These are phyloP conservation scores for Drosophila teissieri DNA, from an alignment of 1,140 invertebrate species.

Conservation along the genomic window DNA sequence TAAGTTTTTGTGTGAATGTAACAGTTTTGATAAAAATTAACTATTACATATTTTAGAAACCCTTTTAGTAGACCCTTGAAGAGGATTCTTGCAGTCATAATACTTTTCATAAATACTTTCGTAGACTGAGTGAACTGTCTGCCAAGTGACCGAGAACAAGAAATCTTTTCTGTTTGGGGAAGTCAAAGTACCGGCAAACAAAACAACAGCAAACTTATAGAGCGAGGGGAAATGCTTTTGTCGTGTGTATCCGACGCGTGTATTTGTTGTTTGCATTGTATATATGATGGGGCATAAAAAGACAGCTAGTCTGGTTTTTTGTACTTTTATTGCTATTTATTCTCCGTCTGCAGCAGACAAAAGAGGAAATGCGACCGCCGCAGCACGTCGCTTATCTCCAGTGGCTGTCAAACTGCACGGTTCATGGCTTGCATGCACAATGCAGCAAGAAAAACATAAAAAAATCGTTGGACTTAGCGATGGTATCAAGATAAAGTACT, in stretches of 20 bases:
- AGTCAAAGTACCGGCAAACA: constrained; percentile 42
- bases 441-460: constrained; percentile 24
- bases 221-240: constrained; percentile 30
- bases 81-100: not conserved
- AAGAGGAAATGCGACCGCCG: constrained; percentile 51
- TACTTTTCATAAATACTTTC: constrained; percentile 8
- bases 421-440: constrained; percentile 61
- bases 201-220: constrained; percentile 18
- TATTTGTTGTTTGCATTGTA: constrained; percentile 51
- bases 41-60: too few relatives aligned
- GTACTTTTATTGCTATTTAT: constrained; percentile 52
- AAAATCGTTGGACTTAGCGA: constrained; percentile 4
- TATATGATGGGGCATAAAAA: constrained; percentile 50
- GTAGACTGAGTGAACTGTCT: constrained; percentile 27
- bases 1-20: too few relatives aligned
- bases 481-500: constrained; percentile 24
- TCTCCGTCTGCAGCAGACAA: constrained; percentile 33
- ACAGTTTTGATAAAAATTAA: too few relatives aligned
- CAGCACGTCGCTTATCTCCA: constrained; percentile 56
- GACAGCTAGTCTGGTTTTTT: constrained; percentile 49
- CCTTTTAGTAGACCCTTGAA: too few relatives aligned
- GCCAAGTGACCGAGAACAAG: constrained; percentile 34
- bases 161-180: constrained; percentile 47
- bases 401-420: constrained; percentile 56
- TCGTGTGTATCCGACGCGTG: constrained; percentile 34